A percentile compares a stretch with the other conserved stretches of the same genome.
phyloP scores from a whole-genome alignment of 2,888 invertebrate genomes.

The Eumerus sabulonum region DNA sequence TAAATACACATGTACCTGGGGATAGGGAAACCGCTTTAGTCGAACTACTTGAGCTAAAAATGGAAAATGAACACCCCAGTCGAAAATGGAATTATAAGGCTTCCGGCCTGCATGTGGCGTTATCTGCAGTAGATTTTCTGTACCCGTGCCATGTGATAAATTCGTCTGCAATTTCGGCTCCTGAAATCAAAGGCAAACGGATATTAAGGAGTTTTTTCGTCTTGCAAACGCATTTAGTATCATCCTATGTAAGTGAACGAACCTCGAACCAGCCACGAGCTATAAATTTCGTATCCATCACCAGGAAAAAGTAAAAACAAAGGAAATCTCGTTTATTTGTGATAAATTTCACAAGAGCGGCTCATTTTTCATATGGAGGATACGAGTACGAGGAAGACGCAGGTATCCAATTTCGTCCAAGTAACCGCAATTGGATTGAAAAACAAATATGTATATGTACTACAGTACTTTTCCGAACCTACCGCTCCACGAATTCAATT shows the following conservation, averaged over 20 bases:
- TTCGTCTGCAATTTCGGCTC: conserved; percentile 74
- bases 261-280: conserved; percentile 79
- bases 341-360: not conserved
- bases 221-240: conserved; percentile 34
- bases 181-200: conserved; percentile 68
- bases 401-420: conserved; percentile 14
- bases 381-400: conserved; percentile 23
- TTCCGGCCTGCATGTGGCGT: conserved; percentile 82
- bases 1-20: conserved; percentile 80
- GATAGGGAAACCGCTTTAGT: conserved; percentile 84
- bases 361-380: conserved; percentile 30
- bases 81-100: conserved; percentile 81
- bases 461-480: not conserved
- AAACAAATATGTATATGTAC: no score
- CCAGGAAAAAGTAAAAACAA: no score
- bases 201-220: not conserved
- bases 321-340: no score
- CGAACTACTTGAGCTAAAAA: conserved; percentile 84
- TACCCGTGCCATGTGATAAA: conserved; percentile 77
- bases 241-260: conserved; percentile 44
- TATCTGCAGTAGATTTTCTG: conserved; percentile 81
- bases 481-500: conserved; percentile 6
- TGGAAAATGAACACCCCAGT: conserved; percentile 82
- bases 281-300: conserved; percentile 72
- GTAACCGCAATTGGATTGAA: no score